Percentiles rank a stretch among this genome's conserved stretches.
Evolutionary conservation across 2,113 vertebrate species (phyloP).

Genomic region (Odontesthes bonariensis): DNA sequence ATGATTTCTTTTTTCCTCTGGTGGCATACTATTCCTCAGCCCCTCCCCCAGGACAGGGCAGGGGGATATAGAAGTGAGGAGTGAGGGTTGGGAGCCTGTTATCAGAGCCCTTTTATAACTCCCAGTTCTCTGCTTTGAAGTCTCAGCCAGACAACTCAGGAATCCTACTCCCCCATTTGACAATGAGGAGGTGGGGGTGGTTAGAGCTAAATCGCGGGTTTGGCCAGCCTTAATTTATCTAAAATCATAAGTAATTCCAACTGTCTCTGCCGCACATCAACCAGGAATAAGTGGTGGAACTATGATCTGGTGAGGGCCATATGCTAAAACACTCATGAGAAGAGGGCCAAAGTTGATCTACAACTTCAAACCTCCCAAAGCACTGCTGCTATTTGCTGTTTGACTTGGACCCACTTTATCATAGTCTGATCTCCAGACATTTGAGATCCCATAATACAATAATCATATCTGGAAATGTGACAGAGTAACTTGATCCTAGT

Average conservation of each 20-base stretch:
- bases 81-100: constrained; percentile 78
- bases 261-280: constrained; percentile 51
- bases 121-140: constrained; percentile 82
- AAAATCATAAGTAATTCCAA: constrained; percentile 63
- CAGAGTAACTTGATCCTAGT: constrained; percentile 33
- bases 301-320: constrained; percentile 9
- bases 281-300: constrained; percentile 11
- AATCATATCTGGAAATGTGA: constrained; percentile 39
- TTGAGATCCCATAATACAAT: constrained; percentile 43
- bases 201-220: constrained; percentile 61
- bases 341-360: constrained; percentile 12
- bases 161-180: constrained; percentile 81
- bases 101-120: constrained; percentile 84
- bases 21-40: constrained; percentile 39
- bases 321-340: constrained; percentile 16
- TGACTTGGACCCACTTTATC: constrained; percentile 30
- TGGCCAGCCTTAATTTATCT: constrained; percentile 61
- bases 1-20: neutral
- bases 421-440: constrained; percentile 36
- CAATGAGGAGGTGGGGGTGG: constrained; percentile 70
- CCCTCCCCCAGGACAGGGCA: constrained; percentile 64
- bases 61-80: constrained; percentile 71
- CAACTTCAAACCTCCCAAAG: constrained; percentile 17
- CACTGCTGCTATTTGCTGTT: constrained; percentile 21
- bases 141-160: constrained; percentile 83